phyloP scores from a whole-genome alignment of 2,888 invertebrate genomes.

The Deilephila elpenor region DNA sequence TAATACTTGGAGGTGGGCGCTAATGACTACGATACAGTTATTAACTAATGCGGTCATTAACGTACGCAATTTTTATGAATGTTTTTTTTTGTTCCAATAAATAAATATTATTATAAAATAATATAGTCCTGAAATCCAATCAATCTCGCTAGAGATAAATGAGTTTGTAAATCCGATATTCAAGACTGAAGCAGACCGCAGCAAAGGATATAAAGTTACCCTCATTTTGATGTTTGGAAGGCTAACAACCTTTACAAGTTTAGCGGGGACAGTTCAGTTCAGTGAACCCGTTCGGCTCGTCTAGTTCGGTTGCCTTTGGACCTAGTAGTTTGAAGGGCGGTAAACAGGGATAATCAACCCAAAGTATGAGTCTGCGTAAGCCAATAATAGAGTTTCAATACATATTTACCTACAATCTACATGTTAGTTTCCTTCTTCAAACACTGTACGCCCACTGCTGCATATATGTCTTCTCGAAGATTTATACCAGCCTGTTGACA shows the following conservation, averaged over 20 bases:
- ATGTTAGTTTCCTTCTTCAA: too few species aligned
- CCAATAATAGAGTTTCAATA: not conserved
- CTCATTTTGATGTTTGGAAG: not conserved
- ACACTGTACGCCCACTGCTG: too few species aligned
- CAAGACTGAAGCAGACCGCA: not conserved
- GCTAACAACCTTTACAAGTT: not conserved
- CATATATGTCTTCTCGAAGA: too few species aligned
- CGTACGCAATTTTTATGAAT: too few species aligned
- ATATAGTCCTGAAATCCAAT: too few species aligned
- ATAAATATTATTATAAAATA: too few species aligned
- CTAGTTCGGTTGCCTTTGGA: not conserved
- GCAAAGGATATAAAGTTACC: not conserved
- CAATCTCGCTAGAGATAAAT: not conserved
- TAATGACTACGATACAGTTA: too few species aligned
- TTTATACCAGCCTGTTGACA: too few species aligned
- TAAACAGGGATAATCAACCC: not conserved
- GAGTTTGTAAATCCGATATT: not conserved
- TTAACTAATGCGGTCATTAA: too few species aligned
- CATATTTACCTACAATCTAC: too few species aligned
- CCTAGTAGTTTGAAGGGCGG: not conserved
- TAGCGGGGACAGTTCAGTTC: not conserved
- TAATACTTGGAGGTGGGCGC: too few species aligned
- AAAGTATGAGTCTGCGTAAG: not conserved
- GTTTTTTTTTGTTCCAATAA: too few species aligned
- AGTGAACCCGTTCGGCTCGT: not conserved